These are phyloP conservation scores for Pristionchus arcanus DNA, from an alignment of 2,888 invertebrate genomes.

Conservation along the genomic window DNA sequence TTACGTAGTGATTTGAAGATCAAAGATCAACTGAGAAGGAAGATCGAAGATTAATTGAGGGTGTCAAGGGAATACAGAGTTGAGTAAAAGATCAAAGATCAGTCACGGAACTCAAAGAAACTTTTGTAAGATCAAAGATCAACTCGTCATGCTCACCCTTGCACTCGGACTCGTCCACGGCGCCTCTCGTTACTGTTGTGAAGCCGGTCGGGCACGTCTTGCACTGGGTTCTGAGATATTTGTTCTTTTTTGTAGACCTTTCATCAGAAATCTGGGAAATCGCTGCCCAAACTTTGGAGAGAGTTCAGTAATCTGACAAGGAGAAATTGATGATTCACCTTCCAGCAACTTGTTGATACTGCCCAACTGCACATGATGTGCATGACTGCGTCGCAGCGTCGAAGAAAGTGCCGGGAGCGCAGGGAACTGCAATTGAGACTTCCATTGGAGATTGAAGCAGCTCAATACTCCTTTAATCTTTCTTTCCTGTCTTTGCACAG, in stretches of 20 bases:
- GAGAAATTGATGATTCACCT: too few relatives aligned
- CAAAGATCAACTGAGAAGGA: too few relatives aligned
- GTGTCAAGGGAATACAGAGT: too few relatives aligned
- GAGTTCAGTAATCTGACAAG: too few relatives aligned
- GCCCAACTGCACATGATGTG: constrained; percentile 79
- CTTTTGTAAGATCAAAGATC: not conserved
- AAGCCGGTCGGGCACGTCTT: constrained; percentile 90
- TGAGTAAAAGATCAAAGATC: not conserved
- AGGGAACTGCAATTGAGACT: constrained; percentile 71
- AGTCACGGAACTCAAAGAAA: not conserved
- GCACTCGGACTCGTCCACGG: constrained; percentile 64
- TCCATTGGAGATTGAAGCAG: too few relatives aligned
- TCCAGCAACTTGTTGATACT: constrained; percentile 78
- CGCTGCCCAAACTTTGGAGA: too few relatives aligned
- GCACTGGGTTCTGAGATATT: constrained; percentile 58
- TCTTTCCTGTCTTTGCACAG: too few relatives aligned
- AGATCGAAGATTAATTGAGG: too few relatives aligned
- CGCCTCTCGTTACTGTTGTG: constrained; percentile 88
- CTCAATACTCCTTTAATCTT: too few relatives aligned
- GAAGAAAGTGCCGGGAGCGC: constrained; percentile 80
- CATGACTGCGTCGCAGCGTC: constrained; percentile 74
- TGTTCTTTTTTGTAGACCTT: too few relatives aligned
- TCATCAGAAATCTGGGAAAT: too few relatives aligned
- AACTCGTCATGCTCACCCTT: constrained; percentile 55
- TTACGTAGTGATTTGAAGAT: too few relatives aligned